Conservation (phyloP, 2,888 invertebrate genomes). For the Agrotis clavis region DNA sequence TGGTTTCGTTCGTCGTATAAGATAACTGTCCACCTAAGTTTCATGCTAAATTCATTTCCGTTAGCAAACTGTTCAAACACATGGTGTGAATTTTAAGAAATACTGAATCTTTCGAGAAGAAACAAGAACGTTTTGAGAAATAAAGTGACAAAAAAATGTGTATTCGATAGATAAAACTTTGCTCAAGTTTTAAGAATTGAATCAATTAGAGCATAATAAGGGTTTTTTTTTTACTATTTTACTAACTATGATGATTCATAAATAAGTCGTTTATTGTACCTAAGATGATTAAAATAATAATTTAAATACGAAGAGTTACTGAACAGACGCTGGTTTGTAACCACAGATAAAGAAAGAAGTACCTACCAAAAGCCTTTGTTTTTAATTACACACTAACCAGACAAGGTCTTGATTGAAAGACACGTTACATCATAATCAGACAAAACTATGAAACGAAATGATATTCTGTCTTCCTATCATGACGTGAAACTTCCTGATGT, state of each 20-base stretch:
- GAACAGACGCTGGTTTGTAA: neutral
- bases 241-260: neutral
- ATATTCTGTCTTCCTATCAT: constrained; percentile 25
- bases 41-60: constrained; percentile 45
- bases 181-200: neutral
- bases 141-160: neutral
- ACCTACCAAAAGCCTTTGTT: neutral
- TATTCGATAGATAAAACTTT: neutral
- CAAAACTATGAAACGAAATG: constrained; percentile 31
- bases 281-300: neutral
- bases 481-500: constrained; percentile 48
- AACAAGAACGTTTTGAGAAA: neutral
- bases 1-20: constrained; percentile 76
- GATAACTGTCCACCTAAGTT: constrained; percentile 64
- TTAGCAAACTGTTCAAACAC: constrained; percentile 35
- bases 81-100: constrained; percentile 20
- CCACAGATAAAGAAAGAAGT: constrained; percentile 17
- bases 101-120: constrained; percentile 11
- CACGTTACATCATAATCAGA: constrained; percentile 7
- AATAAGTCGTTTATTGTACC: neutral
- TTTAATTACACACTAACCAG: neutral
- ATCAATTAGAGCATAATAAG: neutral
- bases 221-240: too few species aligned
- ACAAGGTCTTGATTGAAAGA: neutral
- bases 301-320: neutral